These are phyloP conservation scores for Hesperia comma DNA, from an alignment of 2,888 invertebrate species.

Conservation along the genomic window DNA sequence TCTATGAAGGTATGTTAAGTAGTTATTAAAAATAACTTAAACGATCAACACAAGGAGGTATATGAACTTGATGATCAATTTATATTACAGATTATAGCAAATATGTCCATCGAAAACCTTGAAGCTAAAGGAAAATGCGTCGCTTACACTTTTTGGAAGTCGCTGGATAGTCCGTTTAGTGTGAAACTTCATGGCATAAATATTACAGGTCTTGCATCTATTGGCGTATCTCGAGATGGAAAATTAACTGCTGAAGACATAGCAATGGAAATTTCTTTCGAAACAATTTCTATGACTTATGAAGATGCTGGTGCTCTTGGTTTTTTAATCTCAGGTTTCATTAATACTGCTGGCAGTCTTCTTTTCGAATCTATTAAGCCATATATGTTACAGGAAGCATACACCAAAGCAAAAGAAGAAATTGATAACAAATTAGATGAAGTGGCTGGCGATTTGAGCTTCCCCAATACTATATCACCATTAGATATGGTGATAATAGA, in stretches of 20 bases:
- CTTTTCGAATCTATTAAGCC: constrained; percentile 92
- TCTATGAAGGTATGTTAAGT: constrained; percentile 86
- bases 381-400: constrained; percentile 87
- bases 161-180: constrained; percentile 87
- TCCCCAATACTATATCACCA: constrained; percentile 91
- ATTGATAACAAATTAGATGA: constrained; percentile 87
- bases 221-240: constrained; percentile 87
- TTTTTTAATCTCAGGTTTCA: constrained; percentile 83
- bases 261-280: constrained; percentile 88
- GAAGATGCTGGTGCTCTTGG: constrained; percentile 89
- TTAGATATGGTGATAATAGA: constrained; percentile 89
- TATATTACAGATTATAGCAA: constrained; percentile 83
- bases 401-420: constrained; percentile 86
- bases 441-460: constrained; percentile 83
- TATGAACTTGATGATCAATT: neutral
- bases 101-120: constrained; percentile 85
- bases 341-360: constrained; percentile 89
- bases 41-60: neutral
- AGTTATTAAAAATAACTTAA: neutral
- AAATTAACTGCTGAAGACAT: constrained; percentile 88
- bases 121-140: constrained; percentile 87
- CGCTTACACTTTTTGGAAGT: constrained; percentile 84
- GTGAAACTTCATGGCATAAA: constrained; percentile 86
- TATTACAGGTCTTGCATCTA: constrained; percentile 84
- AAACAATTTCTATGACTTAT: constrained; percentile 88